Evolutionary conservation across 1,140 invertebrate genomes (phyloP).

Genomic region (Drosophila pandora): DNA sequence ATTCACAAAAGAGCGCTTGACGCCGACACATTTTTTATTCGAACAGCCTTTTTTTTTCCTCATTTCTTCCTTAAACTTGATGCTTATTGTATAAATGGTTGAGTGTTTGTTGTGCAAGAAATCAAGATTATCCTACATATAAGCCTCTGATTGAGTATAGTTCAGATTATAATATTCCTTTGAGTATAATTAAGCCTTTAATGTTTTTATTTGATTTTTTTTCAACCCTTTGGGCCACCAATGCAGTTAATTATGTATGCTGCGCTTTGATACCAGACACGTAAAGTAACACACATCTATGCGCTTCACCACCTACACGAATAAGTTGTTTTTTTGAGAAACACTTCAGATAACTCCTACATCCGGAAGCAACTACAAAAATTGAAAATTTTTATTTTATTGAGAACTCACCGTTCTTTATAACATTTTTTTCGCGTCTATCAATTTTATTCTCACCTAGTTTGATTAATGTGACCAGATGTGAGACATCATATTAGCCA

Average conservation of each 20-base stretch:
- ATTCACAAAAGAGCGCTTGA: slow-evolving; percentile 39
- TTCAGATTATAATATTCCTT: background rate
- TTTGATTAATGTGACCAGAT: background rate
- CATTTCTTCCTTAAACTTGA: too few species aligned
- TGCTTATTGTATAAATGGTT: too few species aligned
- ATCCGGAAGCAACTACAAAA: background rate
- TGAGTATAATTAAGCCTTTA: background rate
- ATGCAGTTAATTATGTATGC: background rate
- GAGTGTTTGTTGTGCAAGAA: too few species aligned
- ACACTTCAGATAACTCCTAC: background rate
- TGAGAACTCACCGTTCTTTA: slow-evolving; percentile 6
- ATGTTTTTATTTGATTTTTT: background rate
- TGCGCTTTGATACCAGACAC: background rate
- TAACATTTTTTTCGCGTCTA: slow-evolving; percentile 13
- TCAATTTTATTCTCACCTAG: background rate
- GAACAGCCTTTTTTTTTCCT: slow-evolving; percentile 3
- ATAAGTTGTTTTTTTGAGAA: background rate
- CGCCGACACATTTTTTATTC: slow-evolving; percentile 33
- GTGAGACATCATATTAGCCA: background rate
- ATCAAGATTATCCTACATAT: slow-evolving; percentile 28
- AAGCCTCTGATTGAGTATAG: background rate
- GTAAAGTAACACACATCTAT: background rate
- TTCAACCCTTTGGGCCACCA: background rate
- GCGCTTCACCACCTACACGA: background rate
- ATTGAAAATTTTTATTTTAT: background rate